Percentiles rank a stretch among this genome's conserved stretches.
Evolutionary conservation across 2,888 invertebrate species (phyloP).

Genomic region (Agrotis clavis): DNA sequence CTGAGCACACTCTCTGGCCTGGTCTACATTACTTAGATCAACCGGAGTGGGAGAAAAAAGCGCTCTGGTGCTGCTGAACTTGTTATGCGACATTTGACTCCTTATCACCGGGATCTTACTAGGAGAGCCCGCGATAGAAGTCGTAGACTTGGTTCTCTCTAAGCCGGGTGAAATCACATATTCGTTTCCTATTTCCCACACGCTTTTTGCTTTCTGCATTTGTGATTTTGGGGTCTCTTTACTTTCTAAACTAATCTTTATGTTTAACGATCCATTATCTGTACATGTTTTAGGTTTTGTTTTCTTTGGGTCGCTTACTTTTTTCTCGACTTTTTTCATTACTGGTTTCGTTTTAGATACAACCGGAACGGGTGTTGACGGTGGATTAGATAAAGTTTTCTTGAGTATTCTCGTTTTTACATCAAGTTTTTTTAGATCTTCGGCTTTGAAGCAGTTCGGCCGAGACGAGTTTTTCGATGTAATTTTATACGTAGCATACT

Average conservation of each 20-base stretch:
- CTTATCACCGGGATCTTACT: conserved; percentile 92
- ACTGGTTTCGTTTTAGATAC: conserved; percentile 85
- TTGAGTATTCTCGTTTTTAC: conserved; percentile 90
- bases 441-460: conserved; percentile 83
- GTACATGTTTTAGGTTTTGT: conserved; percentile 82
- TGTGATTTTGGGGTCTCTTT: conserved; percentile 82
- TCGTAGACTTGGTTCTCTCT: conserved; percentile 88
- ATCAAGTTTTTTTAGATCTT: conserved; percentile 88
- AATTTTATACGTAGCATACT: conserved; percentile 90
- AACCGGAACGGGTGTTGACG: conserved; percentile 88
- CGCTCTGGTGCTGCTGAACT: conserved; percentile 89
- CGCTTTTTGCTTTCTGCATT: conserved; percentile 90
- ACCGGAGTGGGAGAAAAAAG: conserved; percentile 91
- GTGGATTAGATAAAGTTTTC: conserved; percentile 90
- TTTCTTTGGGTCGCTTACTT: conserved; percentile 85
- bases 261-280: conserved; percentile 85
- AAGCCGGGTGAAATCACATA: conserved; percentile 80
- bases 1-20: conserved; percentile 90
- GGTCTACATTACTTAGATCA: conserved; percentile 90
- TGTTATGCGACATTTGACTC: conserved; percentile 88
- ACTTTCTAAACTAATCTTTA: conserved; percentile 79
- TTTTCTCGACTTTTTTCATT: conserved; percentile 85
- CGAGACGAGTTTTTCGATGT: conserved; percentile 85
- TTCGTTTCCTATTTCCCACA: conserved; percentile 90
- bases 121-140: conserved; percentile 91